A percentile compares a stretch with the other conserved stretches of the same genome.
Evolutionary conservation across 2,113 vertebrate genomes (phyloP).

Genomic region (Brachypteracias leptosomus): DNA sequence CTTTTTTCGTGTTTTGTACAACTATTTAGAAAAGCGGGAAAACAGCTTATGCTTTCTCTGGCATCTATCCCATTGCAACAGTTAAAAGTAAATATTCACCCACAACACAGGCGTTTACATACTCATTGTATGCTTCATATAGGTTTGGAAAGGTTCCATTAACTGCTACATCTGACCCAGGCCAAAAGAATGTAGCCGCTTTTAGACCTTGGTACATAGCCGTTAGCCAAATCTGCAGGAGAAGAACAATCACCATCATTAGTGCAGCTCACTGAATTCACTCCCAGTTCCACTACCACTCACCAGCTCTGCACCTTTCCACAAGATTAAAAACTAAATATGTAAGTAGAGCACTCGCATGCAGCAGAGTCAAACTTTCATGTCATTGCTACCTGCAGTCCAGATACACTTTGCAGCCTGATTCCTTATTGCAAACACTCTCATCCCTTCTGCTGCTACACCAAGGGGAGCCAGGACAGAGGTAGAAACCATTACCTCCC

Average conservation of each 20-base stretch:
- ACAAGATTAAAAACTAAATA: background rate
- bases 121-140: slow-evolving; percentile 82
- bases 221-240: slow-evolving; percentile 90
- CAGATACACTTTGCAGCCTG: background rate
- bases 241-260: background rate
- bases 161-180: slow-evolving; percentile 90
- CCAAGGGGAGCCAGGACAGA: background rate
- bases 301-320: background rate
- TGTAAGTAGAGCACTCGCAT: accelerated
- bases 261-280: accelerated
- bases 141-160: slow-evolving; percentile 84
- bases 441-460: background rate
- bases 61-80: background rate
- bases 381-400: background rate
- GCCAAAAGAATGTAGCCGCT: slow-evolving; percentile 91
- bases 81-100: background rate
- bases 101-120: background rate
- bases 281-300: background rate
- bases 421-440: background rate
- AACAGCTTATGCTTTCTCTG: background rate
- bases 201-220: slow-evolving; percentile 84
- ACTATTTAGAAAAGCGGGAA: background rate
- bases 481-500: background rate
- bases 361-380: background rate
- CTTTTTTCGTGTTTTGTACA: background rate